Conservation (phyloP, 2,888 invertebrate genomes). For the Epinotia brunnichana region DNA sequence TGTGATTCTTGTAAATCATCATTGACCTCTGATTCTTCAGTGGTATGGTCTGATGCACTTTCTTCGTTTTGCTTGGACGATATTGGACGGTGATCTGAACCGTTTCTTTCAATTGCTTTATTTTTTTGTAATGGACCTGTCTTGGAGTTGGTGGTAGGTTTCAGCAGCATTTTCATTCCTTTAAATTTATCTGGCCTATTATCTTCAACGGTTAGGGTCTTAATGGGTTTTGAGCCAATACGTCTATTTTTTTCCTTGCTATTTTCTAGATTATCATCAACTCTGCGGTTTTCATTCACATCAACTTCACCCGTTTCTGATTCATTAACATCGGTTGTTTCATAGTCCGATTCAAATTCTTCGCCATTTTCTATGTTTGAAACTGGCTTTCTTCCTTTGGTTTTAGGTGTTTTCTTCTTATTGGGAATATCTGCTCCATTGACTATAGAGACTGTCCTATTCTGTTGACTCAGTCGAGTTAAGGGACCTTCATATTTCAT, state of each 20-base stretch:
- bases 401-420: constrained; percentile 28
- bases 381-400: constrained; percentile 17
- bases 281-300: not conserved
- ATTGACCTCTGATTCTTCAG: not conserved
- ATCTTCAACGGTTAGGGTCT: not conserved
- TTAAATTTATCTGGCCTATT: not conserved
- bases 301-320: not conserved
- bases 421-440: constrained; percentile 44
- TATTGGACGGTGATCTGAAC: not conserved
- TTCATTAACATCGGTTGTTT: constrained; percentile 9
- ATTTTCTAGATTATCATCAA: not conserved
- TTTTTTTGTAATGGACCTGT: not conserved
- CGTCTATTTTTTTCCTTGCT: not conserved
- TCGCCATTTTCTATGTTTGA: not conserved
- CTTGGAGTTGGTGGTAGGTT: not conserved
- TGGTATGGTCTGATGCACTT: not conserved
- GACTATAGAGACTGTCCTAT: constrained; percentile 13
- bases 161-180: not conserved
- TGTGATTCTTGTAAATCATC: constrained; percentile 14
- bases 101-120: not conserved
- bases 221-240: not conserved
- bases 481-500: constrained; percentile 57
- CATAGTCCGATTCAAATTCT: not conserved
- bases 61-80: not conserved
- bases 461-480: constrained; percentile 42